phyloP scores from a whole-genome alignment of 2,888 invertebrate species.

The Cantharis rustica region DNA sequence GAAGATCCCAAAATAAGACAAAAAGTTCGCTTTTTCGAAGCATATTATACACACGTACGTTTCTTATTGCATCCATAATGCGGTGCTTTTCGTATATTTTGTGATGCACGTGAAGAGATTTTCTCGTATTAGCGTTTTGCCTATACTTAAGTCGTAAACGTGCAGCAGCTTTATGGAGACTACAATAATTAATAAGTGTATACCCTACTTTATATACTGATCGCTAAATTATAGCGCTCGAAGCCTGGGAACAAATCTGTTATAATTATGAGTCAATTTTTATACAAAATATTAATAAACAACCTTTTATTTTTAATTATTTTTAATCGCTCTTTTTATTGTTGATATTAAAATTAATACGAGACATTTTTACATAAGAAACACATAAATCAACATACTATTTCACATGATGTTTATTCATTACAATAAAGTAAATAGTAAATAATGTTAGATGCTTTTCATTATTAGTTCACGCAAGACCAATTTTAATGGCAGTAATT shows the following conservation, averaged over 20 bases:
- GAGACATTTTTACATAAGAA: neutral
- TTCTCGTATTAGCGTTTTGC: slow-evolving; percentile 9
- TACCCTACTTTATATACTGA: slow-evolving; percentile 35
- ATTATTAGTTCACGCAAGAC: slow-evolving; percentile 12
- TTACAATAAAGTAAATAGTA: neutral
- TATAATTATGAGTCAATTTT: slow-evolving; percentile 33
- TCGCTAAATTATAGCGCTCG: slow-evolving; percentile 38
- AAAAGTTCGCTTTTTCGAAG: slow-evolving; percentile 34
- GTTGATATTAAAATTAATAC: neutral
- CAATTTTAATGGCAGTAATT: slow-evolving; percentile 11
- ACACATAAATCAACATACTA: neutral
- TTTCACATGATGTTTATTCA: neutral
- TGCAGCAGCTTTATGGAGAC: slow-evolving; percentile 17
- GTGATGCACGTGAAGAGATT: slow-evolving; percentile 17
- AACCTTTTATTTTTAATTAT: slow-evolving; percentile 6
- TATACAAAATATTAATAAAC: slow-evolving; percentile 24
- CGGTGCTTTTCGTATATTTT: slow-evolving; percentile 23
- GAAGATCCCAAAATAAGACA: slow-evolving; percentile 34
- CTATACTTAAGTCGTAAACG: slow-evolving; percentile 19
- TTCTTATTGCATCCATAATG: slow-evolving; percentile 27
- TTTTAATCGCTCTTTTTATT: neutral
- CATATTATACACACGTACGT: slow-evolving; percentile 28
- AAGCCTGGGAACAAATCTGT: slow-evolving; percentile 38
- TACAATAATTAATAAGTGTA: slow-evolving; percentile 31
- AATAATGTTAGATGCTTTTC: neutral